Evolutionary conservation across 2,113 vertebrate species (phyloP).

Genomic region (Malurus alboscapulatus): DNA sequence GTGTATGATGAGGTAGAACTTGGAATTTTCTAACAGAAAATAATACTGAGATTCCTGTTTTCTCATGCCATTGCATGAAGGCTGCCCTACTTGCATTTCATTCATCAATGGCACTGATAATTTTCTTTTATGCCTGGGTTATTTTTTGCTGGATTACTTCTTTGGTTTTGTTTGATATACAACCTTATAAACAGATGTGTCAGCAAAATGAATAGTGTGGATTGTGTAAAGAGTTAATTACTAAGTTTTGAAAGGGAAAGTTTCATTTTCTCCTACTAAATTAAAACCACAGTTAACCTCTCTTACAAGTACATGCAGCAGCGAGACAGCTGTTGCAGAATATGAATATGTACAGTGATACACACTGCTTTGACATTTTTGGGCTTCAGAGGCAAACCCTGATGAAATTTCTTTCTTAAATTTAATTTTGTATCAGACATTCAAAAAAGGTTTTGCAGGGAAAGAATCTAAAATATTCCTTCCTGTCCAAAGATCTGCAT

Average conservation of each 20-base stretch:
- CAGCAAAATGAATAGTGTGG: not conserved
- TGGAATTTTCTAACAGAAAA: not conserved
- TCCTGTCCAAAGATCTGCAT: not conserved
- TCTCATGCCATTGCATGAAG: not conserved
- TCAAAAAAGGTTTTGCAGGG: not conserved
- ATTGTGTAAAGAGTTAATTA: conserved; percentile 14
- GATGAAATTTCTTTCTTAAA: not conserved
- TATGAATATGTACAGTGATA: not conserved
- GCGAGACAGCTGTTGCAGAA: not conserved
- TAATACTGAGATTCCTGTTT: not conserved
- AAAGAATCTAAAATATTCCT: not conserved
- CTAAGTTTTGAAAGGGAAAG: not conserved
- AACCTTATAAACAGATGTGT: not conserved
- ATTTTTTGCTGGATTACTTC: conserved; percentile 6
- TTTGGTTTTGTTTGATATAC: not conserved
- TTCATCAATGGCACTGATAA: not conserved
- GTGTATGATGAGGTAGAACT: not conserved
- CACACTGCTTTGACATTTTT: conserved; percentile 9
- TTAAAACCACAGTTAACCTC: conserved; percentile 1
- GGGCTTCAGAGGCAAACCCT: not conserved
- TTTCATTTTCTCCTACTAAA: not conserved
- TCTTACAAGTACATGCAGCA: not conserved
- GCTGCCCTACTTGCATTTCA: not conserved
- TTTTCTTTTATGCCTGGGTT: not conserved
- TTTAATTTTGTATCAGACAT: not conserved